phyloP scores from a whole-genome alignment of 92 coral and sea anemone genomes.

The Anthopleura xanthogrammica region DNA sequence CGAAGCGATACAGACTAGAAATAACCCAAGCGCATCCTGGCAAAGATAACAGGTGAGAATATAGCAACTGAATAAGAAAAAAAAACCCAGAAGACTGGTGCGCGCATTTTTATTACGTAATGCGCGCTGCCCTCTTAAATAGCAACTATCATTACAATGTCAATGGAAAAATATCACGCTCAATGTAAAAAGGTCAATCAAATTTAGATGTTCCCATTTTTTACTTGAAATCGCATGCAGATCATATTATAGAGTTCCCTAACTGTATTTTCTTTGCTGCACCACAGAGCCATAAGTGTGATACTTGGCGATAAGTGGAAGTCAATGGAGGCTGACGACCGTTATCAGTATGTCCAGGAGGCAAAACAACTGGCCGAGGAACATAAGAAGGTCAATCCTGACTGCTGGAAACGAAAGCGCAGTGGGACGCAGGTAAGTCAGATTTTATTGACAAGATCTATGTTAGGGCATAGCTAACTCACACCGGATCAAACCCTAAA shows the following conservation, averaged over 20 bases:
- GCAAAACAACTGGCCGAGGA: conserved; percentile 95
- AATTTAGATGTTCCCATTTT: too few species aligned
- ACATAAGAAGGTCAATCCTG: conserved; percentile 90
- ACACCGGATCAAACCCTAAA: too few species aligned
- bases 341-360: conserved; percentile 68
- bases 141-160: too few species aligned
- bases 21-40: conserved; percentile 98
- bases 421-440: conserved; percentile 30
- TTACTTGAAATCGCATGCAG: too few species aligned
- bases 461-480: too few species aligned
- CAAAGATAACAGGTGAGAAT: conserved; percentile 85
- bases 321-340: conserved; percentile 77
- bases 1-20: conserved; percentile 84
- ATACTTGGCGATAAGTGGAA: conserved; percentile 97
- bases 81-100: not conserved
- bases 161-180: too few species aligned
- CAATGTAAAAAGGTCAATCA: too few species aligned
- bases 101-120: not conserved
- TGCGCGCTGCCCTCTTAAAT: too few species aligned
- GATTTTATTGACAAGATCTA: too few species aligned
- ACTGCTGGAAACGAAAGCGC: conserved; percentile 98
- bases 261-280: not conserved
- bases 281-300: conserved; percentile 88
- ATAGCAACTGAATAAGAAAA: too few species aligned
- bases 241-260: too few species aligned